phyloP scores from a whole-genome alignment of 1,140 invertebrate species.

The Nasonia giraulti region DNA sequence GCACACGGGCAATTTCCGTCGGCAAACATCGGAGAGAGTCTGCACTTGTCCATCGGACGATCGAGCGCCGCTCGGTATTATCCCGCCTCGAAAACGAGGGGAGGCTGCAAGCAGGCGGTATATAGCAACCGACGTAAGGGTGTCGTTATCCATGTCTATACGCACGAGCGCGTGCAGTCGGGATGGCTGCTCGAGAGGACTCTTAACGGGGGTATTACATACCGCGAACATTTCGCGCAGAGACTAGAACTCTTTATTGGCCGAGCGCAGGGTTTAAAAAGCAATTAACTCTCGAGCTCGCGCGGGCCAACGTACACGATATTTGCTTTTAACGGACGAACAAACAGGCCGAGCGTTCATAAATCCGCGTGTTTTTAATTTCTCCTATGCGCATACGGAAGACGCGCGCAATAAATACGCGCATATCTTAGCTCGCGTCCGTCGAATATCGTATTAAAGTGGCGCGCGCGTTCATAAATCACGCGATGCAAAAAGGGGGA shows the following conservation, averaged over 20 bases:
- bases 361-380: background rate
- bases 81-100: constrained; percentile 19
- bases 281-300: background rate
- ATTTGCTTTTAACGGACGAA: background rate
- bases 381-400: background rate
- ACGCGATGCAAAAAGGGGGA: background rate
- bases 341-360: background rate
- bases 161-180: background rate
- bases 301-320: too few species aligned
- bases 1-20: constrained; percentile 34
- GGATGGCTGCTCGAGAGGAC: background rate
- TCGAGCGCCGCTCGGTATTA: background rate
- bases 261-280: background rate
- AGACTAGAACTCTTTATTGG: background rate
- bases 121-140: background rate
- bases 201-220: background rate
- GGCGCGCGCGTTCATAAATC: background rate
- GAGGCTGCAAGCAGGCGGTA: too few species aligned
- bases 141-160: background rate
- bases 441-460: background rate
- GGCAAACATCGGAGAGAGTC: constrained; percentile 14
- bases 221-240: constrained; percentile 7
- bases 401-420: background rate
- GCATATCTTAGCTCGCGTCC: background rate
- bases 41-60: constrained; percentile 3